A percentile compares a stretch with the other conserved stretches of the same genome.
These are phyloP conservation scores for Eudemis profundana DNA, from an alignment of 2,888 invertebrate species.

Conservation along the genomic window DNA sequence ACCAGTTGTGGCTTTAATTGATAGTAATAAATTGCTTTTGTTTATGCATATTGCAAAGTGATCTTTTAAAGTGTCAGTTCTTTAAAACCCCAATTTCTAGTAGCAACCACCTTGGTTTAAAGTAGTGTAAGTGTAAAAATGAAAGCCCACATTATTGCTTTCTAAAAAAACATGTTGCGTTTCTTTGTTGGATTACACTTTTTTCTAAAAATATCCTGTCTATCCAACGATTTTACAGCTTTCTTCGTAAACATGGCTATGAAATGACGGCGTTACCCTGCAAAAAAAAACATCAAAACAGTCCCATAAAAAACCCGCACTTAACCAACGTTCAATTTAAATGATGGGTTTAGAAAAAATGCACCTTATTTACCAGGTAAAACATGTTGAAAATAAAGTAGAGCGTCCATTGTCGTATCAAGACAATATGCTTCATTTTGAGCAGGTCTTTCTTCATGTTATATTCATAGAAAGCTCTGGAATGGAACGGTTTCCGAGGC, in stretches of 20 bases:
- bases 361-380: constrained; percentile 26
- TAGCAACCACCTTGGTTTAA: no score
- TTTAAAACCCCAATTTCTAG: no score
- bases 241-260: background rate
- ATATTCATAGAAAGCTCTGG: constrained; percentile 37
- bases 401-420: constrained; percentile 59
- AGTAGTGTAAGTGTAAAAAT: no score
- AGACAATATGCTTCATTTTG: constrained; percentile 62
- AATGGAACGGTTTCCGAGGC: constrained; percentile 34
- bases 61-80: no score
- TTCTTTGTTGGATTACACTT: no score
- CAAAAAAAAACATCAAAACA: background rate
- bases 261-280: background rate
- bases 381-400: constrained; percentile 53
- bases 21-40: no score
- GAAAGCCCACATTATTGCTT: no score
- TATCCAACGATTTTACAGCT: no score
- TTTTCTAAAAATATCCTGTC: no score
- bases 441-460: constrained; percentile 39
- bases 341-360: constrained; percentile 36
- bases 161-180: no score
- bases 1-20: no score
- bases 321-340: constrained; percentile 12
- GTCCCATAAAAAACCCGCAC: background rate
- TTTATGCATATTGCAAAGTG: no score